Conservation (phyloP, 2,888 invertebrate genomes). For the Leucoptera coffeella region DNA sequence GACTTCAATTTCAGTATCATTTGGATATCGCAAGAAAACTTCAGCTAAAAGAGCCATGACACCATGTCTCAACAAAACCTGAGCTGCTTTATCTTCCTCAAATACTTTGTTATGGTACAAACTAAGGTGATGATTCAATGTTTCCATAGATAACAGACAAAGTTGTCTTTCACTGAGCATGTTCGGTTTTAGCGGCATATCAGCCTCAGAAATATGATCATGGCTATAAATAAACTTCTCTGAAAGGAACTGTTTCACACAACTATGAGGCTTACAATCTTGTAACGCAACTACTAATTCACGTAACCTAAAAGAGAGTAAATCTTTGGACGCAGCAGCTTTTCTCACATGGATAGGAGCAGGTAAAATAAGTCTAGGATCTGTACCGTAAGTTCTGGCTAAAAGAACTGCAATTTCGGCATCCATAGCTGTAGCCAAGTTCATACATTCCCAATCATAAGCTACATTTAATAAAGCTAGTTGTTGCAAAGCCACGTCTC, state of each 20-base stretch:
- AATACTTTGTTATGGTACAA: slow-evolving; percentile 19
- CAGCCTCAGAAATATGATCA: slow-evolving; percentile 25
- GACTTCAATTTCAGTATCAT: slow-evolving; percentile 27
- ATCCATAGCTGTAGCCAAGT: slow-evolving; percentile 76
- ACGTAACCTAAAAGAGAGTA: slow-evolving; percentile 29
- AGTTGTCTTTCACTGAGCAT: slow-evolving; percentile 29
- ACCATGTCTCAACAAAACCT: slow-evolving; percentile 17
- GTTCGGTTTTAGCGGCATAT: slow-evolving; percentile 30
- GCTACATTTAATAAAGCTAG: slow-evolving; percentile 61
- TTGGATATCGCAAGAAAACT: slow-evolving; percentile 19
- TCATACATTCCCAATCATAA: slow-evolving; percentile 61
- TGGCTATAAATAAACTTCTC: slow-evolving; percentile 38
- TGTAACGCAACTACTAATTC: slow-evolving; percentile 22
- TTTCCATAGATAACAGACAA: slow-evolving; percentile 32
- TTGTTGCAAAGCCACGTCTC: slow-evolving; percentile 58
- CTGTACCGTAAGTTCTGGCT: slow-evolving; percentile 64
- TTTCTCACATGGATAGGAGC: slow-evolving; percentile 53
- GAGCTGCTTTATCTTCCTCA: slow-evolving; percentile 16
- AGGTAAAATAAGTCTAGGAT: slow-evolving; percentile 68
- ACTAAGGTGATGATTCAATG: slow-evolving; percentile 29
- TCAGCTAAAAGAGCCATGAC: slow-evolving; percentile 24
- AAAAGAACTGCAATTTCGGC: slow-evolving; percentile 69
- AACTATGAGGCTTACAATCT: slow-evolving; percentile 22
- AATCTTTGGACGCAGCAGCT: slow-evolving; percentile 22
- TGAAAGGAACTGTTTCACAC: slow-evolving; percentile 28